These are phyloP conservation scores for Trypoxylus dichotomus DNA, from an alignment of 1,140 invertebrate species.

Conservation along the genomic window DNA sequence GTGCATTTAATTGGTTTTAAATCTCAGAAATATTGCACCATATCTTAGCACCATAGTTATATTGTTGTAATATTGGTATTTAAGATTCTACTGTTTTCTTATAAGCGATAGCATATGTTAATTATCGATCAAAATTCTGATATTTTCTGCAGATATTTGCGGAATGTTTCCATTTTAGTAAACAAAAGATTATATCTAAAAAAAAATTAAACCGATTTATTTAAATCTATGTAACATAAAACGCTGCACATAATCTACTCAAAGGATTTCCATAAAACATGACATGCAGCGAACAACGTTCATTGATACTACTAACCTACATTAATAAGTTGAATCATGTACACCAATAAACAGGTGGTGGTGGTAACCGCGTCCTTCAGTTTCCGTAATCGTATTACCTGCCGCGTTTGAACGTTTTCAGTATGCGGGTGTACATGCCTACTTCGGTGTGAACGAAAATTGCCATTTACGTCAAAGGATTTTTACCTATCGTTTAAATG, in stretches of 20 bases:
- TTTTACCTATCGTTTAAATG: slow-evolving; percentile 10
- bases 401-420: background rate
- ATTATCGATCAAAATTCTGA: too few relatives aligned
- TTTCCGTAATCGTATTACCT: slow-evolving; percentile 19
- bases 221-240: background rate
- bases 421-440: slow-evolving; percentile 1
- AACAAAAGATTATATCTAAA: too few relatives aligned
- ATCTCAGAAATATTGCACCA: too few relatives aligned
- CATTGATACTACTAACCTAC: slow-evolving; percentile 25
- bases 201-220: too few relatives aligned
- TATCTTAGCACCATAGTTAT: too few relatives aligned
- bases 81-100: too few relatives aligned
- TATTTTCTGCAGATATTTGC: too few relatives aligned
- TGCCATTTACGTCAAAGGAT: slow-evolving; percentile 23
- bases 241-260: background rate
- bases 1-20: too few relatives aligned
- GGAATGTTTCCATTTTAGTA: too few relatives aligned
- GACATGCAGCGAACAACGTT: background rate
- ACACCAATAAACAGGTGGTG: background rate
- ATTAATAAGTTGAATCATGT: slow-evolving; percentile 18
- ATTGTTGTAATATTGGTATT: too few relatives aligned
- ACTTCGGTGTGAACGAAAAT: background rate
- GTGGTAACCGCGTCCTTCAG: slow-evolving; percentile 13
- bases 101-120: background rate
- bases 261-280: slow-evolving; percentile 9